phyloP scores from a whole-genome alignment of 2,888 invertebrate genomes.

The Charanyca ferruginea region DNA sequence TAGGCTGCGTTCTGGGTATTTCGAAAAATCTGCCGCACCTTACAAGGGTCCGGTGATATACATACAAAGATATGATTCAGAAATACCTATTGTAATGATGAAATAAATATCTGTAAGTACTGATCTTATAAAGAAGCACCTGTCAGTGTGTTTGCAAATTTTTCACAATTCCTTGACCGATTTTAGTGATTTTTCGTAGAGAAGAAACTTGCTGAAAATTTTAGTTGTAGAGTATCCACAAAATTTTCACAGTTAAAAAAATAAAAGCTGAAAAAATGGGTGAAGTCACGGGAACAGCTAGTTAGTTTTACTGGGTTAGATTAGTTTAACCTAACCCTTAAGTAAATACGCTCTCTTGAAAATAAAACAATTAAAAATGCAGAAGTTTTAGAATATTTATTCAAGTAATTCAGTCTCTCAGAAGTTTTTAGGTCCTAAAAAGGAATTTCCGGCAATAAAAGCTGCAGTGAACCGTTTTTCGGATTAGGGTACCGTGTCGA shows the following conservation, averaged over 20 bases:
- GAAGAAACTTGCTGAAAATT: neutral
- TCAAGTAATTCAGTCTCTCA: slow-evolving; percentile 12
- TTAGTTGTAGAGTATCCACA: too few species aligned
- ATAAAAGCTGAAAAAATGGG: neutral
- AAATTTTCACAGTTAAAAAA: neutral
- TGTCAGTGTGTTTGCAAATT: neutral
- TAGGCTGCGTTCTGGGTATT: slow-evolving; percentile 35
- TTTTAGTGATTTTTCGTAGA: neutral
- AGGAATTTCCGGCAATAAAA: slow-evolving; percentile 22
- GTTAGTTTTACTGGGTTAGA: neutral
- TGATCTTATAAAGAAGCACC: neutral
- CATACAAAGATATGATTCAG: slow-evolving; percentile 62
- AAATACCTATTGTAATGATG: slow-evolving; percentile 68
- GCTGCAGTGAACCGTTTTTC: slow-evolving; percentile 27
- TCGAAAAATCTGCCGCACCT: slow-evolving; percentile 29
- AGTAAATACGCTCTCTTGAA: slow-evolving; percentile 17
- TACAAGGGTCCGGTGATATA: slow-evolving; percentile 50
- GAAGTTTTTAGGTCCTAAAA: slow-evolving; percentile 29
- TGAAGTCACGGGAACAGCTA: neutral
- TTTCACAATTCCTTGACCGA: neutral
- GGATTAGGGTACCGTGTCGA: slow-evolving; percentile 9
- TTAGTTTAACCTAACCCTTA: slow-evolving; percentile 34
- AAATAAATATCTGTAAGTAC: slow-evolving; percentile 28
- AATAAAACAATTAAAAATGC: slow-evolving; percentile 21
- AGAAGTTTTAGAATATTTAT: slow-evolving; percentile 41